Evolutionary conservation across 2,797 vertebrate genomes (phyloP).

Genomic region (Schizothorax lantsangensis): DNA sequence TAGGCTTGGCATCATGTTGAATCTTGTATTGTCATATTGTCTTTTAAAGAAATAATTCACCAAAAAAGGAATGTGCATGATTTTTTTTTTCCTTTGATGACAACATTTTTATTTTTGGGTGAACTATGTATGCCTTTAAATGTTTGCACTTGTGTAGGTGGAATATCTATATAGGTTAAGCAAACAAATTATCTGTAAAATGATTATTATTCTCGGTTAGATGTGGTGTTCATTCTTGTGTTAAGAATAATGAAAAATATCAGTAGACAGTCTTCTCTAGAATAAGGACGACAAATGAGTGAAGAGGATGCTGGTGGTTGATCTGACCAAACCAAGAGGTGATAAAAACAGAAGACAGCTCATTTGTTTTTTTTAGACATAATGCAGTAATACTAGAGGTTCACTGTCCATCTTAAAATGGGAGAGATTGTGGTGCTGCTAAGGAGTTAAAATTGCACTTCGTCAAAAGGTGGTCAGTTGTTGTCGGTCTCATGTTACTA

Average conservation of each 20-base stretch:
- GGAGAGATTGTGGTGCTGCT: background rate
- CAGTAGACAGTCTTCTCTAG: background rate
- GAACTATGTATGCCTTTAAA: background rate
- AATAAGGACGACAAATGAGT: background rate
- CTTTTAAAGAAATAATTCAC: background rate
- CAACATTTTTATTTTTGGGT: background rate
- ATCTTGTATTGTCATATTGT: background rate
- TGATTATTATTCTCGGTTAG: background rate
- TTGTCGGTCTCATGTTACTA: background rate
- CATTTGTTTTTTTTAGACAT: background rate
- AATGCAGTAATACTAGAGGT: background rate
- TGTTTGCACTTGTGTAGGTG: background rate
- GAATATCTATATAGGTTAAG: background rate
- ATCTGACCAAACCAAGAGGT: background rate
- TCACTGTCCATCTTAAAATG: background rate
- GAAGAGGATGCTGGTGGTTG: background rate
- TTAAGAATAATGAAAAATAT: background rate
- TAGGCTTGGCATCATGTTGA: no score
- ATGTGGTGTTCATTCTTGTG: background rate
- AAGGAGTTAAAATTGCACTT: background rate
- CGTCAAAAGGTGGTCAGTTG: background rate
- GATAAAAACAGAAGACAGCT: background rate
- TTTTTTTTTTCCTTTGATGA: background rate
- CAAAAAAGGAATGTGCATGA: background rate
- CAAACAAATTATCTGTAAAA: background rate